These are phyloP conservation scores for Macrophya alboannulata DNA, from an alignment of 2,888 invertebrate species.

Conservation along the genomic window DNA sequence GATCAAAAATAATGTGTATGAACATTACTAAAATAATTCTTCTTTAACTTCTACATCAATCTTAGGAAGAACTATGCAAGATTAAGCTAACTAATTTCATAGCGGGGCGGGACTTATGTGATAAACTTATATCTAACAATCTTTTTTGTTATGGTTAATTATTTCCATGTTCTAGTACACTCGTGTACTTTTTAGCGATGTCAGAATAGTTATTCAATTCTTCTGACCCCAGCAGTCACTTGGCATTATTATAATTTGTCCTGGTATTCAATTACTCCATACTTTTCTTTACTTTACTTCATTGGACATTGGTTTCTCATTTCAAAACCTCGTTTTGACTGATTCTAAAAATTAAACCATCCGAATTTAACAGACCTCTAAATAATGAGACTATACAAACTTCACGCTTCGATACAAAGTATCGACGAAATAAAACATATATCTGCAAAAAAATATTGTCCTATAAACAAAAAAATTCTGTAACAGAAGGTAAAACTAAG, in stretches of 20 bases:
- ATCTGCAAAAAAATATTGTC: background rate
- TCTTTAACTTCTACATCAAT: constrained; percentile 1
- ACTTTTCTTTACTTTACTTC: background rate
- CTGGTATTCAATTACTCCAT: constrained; percentile 23
- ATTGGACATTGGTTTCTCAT: background rate
- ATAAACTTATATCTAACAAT: constrained; percentile 19
- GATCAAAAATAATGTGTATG: constrained; percentile 11
- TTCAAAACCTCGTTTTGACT: constrained; percentile 8
- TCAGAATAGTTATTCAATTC: constrained; percentile 29
- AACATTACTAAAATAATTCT: constrained; percentile 26
- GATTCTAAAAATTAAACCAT: constrained; percentile 39
- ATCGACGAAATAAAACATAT: constrained; percentile 6
- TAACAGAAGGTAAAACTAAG: background rate
- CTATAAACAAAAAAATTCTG: background rate
- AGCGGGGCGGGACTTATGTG: constrained; percentile 6
- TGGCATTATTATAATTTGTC: constrained; percentile 44
- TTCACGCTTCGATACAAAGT: background rate
- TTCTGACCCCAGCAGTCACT: constrained; percentile 55
- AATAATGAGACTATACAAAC: constrained; percentile 23
- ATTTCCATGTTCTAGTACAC: constrained; percentile 43
- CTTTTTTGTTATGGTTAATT: constrained; percentile 17
- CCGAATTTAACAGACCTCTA: constrained; percentile 7
- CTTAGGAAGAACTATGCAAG: constrained; percentile 46
- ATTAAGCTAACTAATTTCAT: constrained; percentile 11
- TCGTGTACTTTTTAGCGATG: constrained; percentile 23